Conservation (phyloP, 2,888 invertebrate genomes). For the Pyrocoelia pectoralis region DNA sequence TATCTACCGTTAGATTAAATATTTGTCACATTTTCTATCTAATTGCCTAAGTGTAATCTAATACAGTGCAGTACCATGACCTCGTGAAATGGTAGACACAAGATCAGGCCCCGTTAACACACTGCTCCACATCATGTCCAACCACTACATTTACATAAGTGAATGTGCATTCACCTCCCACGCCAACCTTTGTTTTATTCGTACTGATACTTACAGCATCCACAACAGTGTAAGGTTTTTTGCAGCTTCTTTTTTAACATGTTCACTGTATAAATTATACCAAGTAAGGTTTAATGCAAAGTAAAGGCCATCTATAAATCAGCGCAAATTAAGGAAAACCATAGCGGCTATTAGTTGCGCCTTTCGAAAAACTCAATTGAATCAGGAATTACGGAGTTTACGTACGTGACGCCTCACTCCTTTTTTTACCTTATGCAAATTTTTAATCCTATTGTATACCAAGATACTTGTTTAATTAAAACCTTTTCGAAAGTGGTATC, state of each 20-base stretch:
- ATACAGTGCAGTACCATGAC: conserved; percentile 27
- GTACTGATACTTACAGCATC: conserved; percentile 21
- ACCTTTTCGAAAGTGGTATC: neutral
- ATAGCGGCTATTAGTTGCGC: too few relatives aligned
- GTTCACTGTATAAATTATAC: conserved; percentile 22
- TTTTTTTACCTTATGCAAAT: neutral
- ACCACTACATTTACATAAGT: conserved; percentile 33
- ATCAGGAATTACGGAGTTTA: neutral
- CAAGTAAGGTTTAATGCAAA: conserved; percentile 13
- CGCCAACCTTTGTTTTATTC: conserved; percentile 32
- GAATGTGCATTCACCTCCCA: conserved; percentile 34
- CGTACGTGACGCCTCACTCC: too few relatives aligned
- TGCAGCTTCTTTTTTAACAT: conserved; percentile 9
- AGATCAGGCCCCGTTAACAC: conserved; percentile 38
- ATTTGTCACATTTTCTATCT: neutral
- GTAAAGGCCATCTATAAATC: neutral
- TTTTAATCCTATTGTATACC: neutral
- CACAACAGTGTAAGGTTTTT: conserved; percentile 27
- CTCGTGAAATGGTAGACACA: conserved; percentile 26
- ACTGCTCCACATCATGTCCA: conserved; percentile 41
- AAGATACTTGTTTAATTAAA: neutral
- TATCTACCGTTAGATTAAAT: too few relatives aligned
- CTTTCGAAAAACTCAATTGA: neutral
- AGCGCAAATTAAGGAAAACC: neutral
- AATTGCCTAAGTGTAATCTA: conserved; percentile 3